These are phyloP conservation scores for Limnodromus scolopaceus DNA, from an alignment of 2,797 vertebrate genomes.

Conservation along the genomic window DNA sequence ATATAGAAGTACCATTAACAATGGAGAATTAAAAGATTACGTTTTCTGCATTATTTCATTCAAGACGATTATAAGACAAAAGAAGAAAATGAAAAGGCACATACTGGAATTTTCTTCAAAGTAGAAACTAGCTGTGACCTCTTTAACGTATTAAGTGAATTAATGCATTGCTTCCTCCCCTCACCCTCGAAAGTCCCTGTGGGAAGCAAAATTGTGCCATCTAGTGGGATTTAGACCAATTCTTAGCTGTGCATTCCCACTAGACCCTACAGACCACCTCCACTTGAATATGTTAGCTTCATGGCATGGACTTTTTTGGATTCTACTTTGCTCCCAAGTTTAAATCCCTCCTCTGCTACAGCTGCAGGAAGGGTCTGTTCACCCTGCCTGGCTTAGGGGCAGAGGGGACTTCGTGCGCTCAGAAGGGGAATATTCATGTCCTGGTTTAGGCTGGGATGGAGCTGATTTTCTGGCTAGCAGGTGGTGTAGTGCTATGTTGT, in stretches of 20 bases:
- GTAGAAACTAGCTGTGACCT: background rate
- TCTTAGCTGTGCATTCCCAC: background rate
- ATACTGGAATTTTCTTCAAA: background rate
- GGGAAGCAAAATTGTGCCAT: conserved; percentile 12
- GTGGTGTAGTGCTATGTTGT: background rate
- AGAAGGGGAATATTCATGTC: background rate
- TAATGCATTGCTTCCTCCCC: background rate
- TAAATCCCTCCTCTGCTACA: background rate
- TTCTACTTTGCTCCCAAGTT: background rate
- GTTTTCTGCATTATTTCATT: background rate
- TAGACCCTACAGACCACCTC: background rate
- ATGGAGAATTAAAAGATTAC: background rate
- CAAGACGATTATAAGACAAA: background rate
- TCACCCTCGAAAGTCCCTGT: rapidly evolving
- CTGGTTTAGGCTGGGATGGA: background rate
- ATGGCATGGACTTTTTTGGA: background rate
- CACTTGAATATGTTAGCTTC: background rate
- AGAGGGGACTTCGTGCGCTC: background rate
- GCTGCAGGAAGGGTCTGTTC: background rate
- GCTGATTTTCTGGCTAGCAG: background rate
- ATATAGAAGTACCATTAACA: background rate
- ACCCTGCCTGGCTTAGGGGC: background rate
- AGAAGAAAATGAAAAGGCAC: background rate
- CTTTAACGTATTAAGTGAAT: background rate
- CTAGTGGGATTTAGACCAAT: conserved; percentile 12